Evolutionary conservation across 2,797 vertebrate species (phyloP).

Genomic region (Botia kubotai): DNA sequence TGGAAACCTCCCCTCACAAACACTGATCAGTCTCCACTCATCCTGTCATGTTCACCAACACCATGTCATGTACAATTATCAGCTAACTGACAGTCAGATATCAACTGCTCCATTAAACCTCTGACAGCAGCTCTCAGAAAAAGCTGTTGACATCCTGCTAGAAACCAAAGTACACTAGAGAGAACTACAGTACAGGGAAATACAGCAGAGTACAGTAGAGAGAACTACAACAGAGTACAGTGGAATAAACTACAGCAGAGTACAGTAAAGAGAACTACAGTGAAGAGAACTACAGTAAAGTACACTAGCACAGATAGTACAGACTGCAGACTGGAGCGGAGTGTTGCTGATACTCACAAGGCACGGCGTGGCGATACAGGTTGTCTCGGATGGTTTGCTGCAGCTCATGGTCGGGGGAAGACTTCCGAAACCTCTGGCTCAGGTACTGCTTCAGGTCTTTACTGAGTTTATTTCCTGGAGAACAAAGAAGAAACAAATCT

Average conservation of each 20-base stretch:
- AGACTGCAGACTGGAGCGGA: background rate
- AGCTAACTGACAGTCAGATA: constrained; percentile 40
- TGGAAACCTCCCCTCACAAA: constrained; percentile 41
- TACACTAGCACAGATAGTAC: background rate
- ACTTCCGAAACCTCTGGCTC: constrained; percentile 96
- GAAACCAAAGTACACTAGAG: background rate
- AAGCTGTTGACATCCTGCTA: background rate
- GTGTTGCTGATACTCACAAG: constrained; percentile 86
- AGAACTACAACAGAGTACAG: too few species aligned
- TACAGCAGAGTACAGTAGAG: background rate
- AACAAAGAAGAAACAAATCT: constrained; percentile 50
- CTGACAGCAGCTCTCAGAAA: background rate
- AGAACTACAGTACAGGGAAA: too few species aligned
- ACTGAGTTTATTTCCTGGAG: constrained; percentile 91
- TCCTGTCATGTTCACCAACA: constrained; percentile 36
- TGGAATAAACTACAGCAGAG: too few species aligned
- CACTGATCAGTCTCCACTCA: constrained; percentile 37
- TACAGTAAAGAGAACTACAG: too few species aligned
- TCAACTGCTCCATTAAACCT: constrained; percentile 9
- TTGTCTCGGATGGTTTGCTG: constrained; percentile 97
- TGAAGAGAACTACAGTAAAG: background rate
- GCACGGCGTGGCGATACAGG: constrained; percentile 98
- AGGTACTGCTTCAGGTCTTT: constrained; percentile 96
- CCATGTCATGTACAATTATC: constrained; percentile 27
- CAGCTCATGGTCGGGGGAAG: constrained; percentile 92